Evolutionary conservation across 2,797 vertebrate species (phyloP).

Genomic region (Microcaecilia unicolor): DNA sequence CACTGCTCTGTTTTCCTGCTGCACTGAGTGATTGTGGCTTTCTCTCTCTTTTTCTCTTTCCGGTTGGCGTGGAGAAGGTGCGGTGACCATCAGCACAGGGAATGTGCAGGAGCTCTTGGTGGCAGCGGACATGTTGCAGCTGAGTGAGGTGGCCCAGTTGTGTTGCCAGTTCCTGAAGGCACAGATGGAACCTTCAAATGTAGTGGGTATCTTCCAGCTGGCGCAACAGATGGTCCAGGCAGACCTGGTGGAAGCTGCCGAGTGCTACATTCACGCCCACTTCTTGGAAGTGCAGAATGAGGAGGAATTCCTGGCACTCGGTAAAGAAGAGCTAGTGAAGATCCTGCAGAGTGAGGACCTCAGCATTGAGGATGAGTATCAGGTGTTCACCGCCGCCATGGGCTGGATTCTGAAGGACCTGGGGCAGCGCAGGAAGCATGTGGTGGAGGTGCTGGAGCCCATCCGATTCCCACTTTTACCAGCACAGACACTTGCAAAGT

Average conservation of each 20-base stretch:
- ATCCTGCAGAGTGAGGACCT: conserved; percentile 88
- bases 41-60: too few relatives aligned
- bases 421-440: conserved; percentile 75
- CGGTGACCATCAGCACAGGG: conserved; percentile 73
- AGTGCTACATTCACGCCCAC: conserved; percentile 88
- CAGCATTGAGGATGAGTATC: conserved; percentile 92
- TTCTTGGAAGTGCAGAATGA: conserved; percentile 79
- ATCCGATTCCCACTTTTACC: conserved; percentile 87
- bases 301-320: conserved; percentile 81
- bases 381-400: conserved; percentile 90
- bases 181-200: conserved; percentile 87
- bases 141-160: conserved; percentile 83
- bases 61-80: conserved; percentile 49
- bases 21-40: too few relatives aligned
- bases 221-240: conserved; percentile 86
- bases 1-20: too few relatives aligned
- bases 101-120: conserved; percentile 92
- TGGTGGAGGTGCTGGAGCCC: conserved; percentile 86
- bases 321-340: conserved; percentile 81
- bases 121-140: conserved; percentile 94
- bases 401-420: conserved; percentile 87
- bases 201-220: conserved; percentile 90
- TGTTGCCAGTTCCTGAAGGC: conserved; percentile 89
- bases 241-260: conserved; percentile 82
- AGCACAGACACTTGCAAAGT: conserved; percentile 86